Percentiles rank a stretch among this genome's conserved stretches.
Evolutionary conservation across 2,888 invertebrate species (phyloP).

Genomic region (Tipula vernalis): DNA sequence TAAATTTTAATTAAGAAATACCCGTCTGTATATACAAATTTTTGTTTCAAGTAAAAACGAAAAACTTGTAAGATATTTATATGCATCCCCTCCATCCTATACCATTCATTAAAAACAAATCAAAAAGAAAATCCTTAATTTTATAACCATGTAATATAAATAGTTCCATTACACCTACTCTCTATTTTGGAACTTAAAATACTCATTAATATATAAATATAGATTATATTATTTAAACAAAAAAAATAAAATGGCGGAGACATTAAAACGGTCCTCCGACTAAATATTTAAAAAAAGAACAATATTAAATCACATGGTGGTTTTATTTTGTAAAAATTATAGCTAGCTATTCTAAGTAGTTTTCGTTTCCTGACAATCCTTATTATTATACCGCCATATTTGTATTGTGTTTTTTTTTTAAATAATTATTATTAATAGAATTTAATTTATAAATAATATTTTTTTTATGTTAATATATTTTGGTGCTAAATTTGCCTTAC

Average conservation of each 20-base stretch:
- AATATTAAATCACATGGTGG: neutral
- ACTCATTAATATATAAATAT: neutral
- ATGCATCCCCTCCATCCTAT: neutral
- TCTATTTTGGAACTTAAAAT: neutral
- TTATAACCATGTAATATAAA: neutral
- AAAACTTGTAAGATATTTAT: neutral
- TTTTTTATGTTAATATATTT: neutral
- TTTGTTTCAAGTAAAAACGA: constrained; percentile 4
- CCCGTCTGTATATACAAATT: neutral
- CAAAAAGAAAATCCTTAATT: neutral
- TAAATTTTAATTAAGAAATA: neutral
- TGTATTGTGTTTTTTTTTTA: neutral
- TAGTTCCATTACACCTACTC: neutral
- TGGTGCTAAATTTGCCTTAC: neutral
- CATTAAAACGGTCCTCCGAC: neutral
- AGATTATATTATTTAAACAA: neutral
- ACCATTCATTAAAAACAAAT: neutral
- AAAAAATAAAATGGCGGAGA: neutral
- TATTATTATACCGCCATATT: neutral
- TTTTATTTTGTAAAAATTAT: neutral
- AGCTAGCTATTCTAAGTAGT: neutral
- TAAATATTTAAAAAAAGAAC: neutral
- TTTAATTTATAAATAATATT: neutral
- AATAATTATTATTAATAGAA: neutral
- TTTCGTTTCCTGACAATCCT: neutral